A percentile compares a stretch with the other conserved stretches of the same genome.
Evolutionary conservation across 2,888 invertebrate species (phyloP).

Genomic region (Epinotia ramella): DNA sequence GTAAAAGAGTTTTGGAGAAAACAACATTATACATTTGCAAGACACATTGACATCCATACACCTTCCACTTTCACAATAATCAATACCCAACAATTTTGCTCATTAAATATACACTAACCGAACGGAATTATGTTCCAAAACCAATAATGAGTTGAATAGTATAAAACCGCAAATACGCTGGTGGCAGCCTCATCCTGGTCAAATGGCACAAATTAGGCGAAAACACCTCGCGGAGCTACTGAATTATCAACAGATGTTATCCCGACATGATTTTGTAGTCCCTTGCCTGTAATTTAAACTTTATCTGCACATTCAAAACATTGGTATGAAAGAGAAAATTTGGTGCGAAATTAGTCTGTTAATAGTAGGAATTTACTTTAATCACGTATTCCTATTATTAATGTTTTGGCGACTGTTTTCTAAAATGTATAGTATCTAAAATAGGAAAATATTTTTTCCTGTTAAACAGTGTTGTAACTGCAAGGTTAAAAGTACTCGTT

Average conservation of each 20-base stretch:
- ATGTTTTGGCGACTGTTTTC: not conserved
- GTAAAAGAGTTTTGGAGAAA: too few species aligned
- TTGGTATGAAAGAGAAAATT: not conserved
- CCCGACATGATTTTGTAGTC: slow-evolving; percentile 29
- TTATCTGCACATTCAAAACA: slow-evolving; percentile 16
- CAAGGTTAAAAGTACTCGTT: too few species aligned
- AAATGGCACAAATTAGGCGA: slow-evolving; percentile 13
- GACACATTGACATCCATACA: too few species aligned
- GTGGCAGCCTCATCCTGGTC: slow-evolving; percentile 10
- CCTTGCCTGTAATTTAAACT: slow-evolving; percentile 19
- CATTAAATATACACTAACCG: slow-evolving; percentile 19
- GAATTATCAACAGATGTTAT: slow-evolving; percentile 34
- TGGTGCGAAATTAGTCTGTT: not conserved
- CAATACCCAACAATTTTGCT: not conserved
- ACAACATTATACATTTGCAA: too few species aligned
- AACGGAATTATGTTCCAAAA: slow-evolving; percentile 26
- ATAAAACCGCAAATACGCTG: slow-evolving; percentile 30
- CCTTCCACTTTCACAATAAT: not conserved
- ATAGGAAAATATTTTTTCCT: too few species aligned
- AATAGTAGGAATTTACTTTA: not conserved
- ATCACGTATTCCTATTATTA: not conserved
- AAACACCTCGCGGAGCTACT: slow-evolving; percentile 18
- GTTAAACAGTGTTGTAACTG: too few species aligned
- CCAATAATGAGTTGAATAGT: slow-evolving; percentile 32
- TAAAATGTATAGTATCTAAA: too few species aligned